A percentile compares a stretch with the other conserved stretches of the same genome.
Evolutionary conservation across 2,888 invertebrate species (phyloP).

Genomic region (Microchrysa polita): DNA sequence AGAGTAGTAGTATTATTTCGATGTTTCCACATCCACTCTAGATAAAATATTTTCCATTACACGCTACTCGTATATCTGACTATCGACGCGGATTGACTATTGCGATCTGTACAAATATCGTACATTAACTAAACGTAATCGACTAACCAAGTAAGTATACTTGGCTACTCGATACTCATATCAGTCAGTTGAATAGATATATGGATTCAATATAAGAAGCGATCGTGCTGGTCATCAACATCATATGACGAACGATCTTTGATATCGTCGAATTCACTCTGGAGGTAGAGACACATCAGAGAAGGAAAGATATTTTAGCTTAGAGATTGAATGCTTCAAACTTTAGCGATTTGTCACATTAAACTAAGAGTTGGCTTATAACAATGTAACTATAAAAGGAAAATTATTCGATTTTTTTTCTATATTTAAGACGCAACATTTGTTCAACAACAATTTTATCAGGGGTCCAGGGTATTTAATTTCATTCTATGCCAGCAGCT

Average conservation of each 20-base stretch:
- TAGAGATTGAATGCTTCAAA: too few relatives aligned
- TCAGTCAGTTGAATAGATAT: slow-evolving; percentile 27
- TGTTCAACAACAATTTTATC: too few relatives aligned
- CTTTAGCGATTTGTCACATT: too few relatives aligned
- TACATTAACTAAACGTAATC: slow-evolving; percentile 43
- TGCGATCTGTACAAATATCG: slow-evolving; percentile 46
- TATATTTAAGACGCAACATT: too few relatives aligned
- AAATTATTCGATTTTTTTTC: too few relatives aligned
- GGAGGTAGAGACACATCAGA: too few relatives aligned
- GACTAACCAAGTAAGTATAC: slow-evolving; percentile 11
- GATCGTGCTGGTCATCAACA: slow-evolving; percentile 46
- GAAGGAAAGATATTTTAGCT: too few relatives aligned
- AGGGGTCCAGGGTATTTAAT: too few relatives aligned
- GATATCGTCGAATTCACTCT: neutral
- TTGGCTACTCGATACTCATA: slow-evolving; percentile 28
- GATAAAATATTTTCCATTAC: slow-evolving; percentile 3
- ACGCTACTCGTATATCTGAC: neutral
- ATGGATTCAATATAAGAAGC: slow-evolving; percentile 25
- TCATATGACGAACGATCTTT: slow-evolving; percentile 45
- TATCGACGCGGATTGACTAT: slow-evolving; percentile 12
- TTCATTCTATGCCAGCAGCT: too few relatives aligned
- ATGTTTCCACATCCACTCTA: neutral
- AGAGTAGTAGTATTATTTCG: too few relatives aligned
- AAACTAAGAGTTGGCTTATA: too few relatives aligned
- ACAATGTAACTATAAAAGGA: too few relatives aligned